A percentile compares a stretch with the other conserved stretches of the same genome.
phyloP scores from a whole-genome alignment of 2,888 invertebrate genomes.

The Sialis lutaria region DNA sequence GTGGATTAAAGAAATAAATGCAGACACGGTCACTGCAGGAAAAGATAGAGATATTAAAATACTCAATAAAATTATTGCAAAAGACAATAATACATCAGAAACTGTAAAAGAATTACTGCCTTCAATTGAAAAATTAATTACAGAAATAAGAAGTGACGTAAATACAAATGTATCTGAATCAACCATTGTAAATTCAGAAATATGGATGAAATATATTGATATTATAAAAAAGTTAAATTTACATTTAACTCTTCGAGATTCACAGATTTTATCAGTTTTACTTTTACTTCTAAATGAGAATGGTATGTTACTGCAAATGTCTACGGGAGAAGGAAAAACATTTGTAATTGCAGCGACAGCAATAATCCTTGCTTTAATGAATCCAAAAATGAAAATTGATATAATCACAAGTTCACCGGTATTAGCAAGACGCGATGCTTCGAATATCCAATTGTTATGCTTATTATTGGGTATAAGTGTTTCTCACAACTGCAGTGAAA shows the following conservation, averaged over 20 bases:
- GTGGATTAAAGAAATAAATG: slow-evolving; percentile 1
- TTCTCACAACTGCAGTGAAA: slow-evolving; percentile 14
- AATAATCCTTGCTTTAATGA: slow-evolving; percentile 14
- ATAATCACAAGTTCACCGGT: slow-evolving; percentile 19
- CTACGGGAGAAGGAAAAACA: slow-evolving; percentile 24
- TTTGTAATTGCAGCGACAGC: slow-evolving; percentile 18
- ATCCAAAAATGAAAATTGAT: slow-evolving; percentile 15
- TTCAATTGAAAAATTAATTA: too few species aligned
- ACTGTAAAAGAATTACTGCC: too few species aligned
- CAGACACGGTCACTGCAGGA: too few species aligned
- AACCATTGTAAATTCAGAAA: too few species aligned
- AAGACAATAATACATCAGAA: too few species aligned
- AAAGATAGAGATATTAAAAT: too few species aligned
- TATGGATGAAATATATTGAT: slow-evolving; percentile 6
- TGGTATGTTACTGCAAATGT: slow-evolving; percentile 17
- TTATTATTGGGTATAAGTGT: slow-evolving; percentile 15
- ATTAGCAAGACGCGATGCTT: slow-evolving; percentile 17
- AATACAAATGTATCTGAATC: too few species aligned
- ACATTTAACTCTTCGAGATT: slow-evolving; percentile 11
- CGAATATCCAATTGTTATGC: slow-evolving; percentile 11
- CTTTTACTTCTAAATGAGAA: slow-evolving; percentile 10
- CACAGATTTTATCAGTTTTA: slow-evolving; percentile 15
- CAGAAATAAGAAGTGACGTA: too few species aligned
- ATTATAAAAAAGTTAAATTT: slow-evolving; percentile 9
- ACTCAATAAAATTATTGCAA: too few species aligned